Evolutionary conservation across 2,888 invertebrate species (phyloP), one percentile per base, ranked within the genome.

Genomic region (Lochmaea capreae): DNA sequence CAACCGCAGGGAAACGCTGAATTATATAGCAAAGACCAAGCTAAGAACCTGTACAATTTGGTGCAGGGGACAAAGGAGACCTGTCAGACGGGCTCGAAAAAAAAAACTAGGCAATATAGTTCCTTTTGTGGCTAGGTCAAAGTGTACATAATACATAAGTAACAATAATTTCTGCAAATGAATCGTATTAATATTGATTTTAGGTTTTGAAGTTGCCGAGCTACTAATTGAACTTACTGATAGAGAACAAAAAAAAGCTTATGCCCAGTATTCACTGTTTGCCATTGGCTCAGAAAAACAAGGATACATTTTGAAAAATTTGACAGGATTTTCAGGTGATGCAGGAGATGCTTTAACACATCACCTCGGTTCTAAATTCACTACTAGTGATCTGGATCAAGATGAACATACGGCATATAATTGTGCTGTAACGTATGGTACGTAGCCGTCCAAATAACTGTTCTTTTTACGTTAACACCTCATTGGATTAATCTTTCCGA

Each of bases 331-430:
- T 33, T 46, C 52, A 33, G 71, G 71, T 9, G 71, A 71, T 66
- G 71, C 71, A 22, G 71, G 71, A 43, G 71, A 71, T 33, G 42
- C 71, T 12, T n/a, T 71, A 18, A 43, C n/a, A 26, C 3, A 10
- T 26, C 71, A 71, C 46, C 43, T 65, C 6, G 46, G 59, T 1
- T n/a, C 14, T 26, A 71, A 71, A 54, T 71, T 71, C 26, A 26
- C 65, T 1, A 71, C 71, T 2, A 57, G 52, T 43, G 71, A 71
- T 12, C 6, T 59, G n/a, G 71, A 71, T 43, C 71, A 71, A 43
- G 71, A 71, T 58, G 42, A 12, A 11, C 6, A 65, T 65, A 0
- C 42, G 12, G 16, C 10, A 5, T n/a, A n/a, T n/a, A 65, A 65
- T 43, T 71, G 71, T 58, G 71, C 71, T n/a, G n/a, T 16, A 5